Evolutionary conservation across 2,797 vertebrate genomes (phyloP).

Genomic region (Spheniscus humboldti): DNA sequence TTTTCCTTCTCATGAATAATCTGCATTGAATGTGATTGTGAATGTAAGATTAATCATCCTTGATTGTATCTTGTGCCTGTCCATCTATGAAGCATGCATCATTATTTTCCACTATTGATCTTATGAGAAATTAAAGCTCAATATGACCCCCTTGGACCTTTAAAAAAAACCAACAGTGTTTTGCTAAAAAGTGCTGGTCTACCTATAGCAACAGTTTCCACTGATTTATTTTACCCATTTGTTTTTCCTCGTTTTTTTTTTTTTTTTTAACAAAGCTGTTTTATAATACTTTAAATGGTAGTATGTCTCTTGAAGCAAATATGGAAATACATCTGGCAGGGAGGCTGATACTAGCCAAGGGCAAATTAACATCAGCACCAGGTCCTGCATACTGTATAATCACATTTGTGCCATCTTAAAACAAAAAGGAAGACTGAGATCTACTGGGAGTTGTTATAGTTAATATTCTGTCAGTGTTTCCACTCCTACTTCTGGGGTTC

Average conservation of each 20-base stretch:
- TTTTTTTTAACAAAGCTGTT: not conserved
- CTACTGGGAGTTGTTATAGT: not conserved
- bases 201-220: not conserved
- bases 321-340: not conserved
- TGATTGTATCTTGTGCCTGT: not conserved
- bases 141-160: not conserved
- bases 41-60: not conserved
- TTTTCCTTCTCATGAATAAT: not conserved
- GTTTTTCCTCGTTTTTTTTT: not conserved
- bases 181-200: not conserved
- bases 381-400: not conserved
- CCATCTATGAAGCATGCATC: not conserved
- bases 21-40: not conserved
- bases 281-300: not conserved
- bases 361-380: not conserved
- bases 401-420: not conserved
- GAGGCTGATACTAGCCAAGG: not conserved
- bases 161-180: not conserved
- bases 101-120: not conserved
- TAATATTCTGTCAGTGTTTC: constrained; percentile 10
- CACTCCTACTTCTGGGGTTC: not conserved
- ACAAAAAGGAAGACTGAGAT: not conserved
- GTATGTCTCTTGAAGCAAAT: not conserved
- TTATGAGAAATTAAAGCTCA: not conserved
- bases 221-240: not conserved